Percentiles rank a stretch among this genome's conserved stretches.
These are phyloP conservation scores for Habropoda laboriosa DNA, from an alignment of 1,140 invertebrate genomes.

Conservation along the genomic window DNA sequence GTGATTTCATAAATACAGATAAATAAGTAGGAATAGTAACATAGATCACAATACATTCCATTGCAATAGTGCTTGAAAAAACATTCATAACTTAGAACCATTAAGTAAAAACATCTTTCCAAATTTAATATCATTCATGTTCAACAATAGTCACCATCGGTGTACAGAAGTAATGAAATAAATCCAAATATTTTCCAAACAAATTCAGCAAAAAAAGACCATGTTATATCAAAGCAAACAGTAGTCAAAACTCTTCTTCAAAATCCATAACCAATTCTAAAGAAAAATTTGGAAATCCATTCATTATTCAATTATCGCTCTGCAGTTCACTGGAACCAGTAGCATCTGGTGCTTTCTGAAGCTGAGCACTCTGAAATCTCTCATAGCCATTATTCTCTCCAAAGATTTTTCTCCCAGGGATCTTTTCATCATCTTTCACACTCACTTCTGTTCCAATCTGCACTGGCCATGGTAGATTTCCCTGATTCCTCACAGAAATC, in stretches of 20 bases:
- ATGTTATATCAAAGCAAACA: not conserved
- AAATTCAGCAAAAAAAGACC: not conserved
- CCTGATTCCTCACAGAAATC: conserved; percentile 61
- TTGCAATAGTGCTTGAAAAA: not conserved
- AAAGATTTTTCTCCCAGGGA: conserved; percentile 75
- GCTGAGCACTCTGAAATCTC: conserved; percentile 70
- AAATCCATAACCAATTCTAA: not conserved
- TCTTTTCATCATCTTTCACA: conserved; percentile 79
- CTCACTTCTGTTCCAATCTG: conserved; percentile 79
- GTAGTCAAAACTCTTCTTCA: not conserved
- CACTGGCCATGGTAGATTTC: conserved; percentile 77
- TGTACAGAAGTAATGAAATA: too few relatives aligned
- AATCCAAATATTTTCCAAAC: too few relatives aligned
- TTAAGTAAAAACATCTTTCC: not conserved
- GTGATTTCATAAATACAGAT: not conserved
- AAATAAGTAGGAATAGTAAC: not conserved
- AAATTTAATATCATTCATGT: too few relatives aligned
- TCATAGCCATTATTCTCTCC: conserved; percentile 71
- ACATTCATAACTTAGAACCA: not conserved
- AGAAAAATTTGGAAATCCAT: not conserved
- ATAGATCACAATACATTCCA: not conserved
- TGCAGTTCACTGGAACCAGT: conserved; percentile 63
- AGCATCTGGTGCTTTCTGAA: conserved; percentile 65
- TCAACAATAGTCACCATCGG: too few relatives aligned
- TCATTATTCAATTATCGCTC: conserved; percentile 55